Evolutionary conservation across 2,113 vertebrate genomes (phyloP).

Genomic region (Dryoscopus gambensis): DNA sequence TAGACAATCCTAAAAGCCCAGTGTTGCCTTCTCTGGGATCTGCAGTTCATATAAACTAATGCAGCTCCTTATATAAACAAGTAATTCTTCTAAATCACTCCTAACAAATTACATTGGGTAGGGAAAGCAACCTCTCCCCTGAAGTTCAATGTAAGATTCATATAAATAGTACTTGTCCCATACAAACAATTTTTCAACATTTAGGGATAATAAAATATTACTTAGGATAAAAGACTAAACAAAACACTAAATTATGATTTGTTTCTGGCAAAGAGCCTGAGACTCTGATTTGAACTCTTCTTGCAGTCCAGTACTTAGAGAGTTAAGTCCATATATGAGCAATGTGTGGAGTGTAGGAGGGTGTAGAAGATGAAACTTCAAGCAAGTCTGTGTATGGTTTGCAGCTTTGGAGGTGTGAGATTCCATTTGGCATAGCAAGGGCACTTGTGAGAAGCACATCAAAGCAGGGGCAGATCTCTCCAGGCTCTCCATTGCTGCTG

Average conservation of each 20-base stretch:
- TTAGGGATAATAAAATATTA: background rate
- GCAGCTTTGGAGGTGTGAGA: background rate
- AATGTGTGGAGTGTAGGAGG: background rate
- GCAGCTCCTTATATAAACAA: background rate
- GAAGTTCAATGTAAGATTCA: background rate
- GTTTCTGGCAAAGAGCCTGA: background rate
- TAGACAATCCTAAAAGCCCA: background rate
- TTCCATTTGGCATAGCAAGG: background rate
- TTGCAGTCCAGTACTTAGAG: background rate
- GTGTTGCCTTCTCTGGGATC: background rate
- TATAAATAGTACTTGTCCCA: background rate
- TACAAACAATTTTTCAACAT: background rate
- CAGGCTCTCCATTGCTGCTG: background rate
- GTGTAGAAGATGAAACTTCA: background rate
- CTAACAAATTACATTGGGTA: background rate
- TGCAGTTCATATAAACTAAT: background rate
- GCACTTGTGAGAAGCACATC: background rate
- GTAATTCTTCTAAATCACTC: background rate
- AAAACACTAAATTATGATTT: background rate
- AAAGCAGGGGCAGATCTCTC: background rate
- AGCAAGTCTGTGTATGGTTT: background rate
- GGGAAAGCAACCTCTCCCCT: background rate
- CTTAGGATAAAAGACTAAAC: background rate
- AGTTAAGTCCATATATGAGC: background rate
- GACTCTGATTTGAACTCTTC: background rate